Conservation (phyloP, 1,140 invertebrate genomes). For the Ceratoteleas bidentatus region DNA sequence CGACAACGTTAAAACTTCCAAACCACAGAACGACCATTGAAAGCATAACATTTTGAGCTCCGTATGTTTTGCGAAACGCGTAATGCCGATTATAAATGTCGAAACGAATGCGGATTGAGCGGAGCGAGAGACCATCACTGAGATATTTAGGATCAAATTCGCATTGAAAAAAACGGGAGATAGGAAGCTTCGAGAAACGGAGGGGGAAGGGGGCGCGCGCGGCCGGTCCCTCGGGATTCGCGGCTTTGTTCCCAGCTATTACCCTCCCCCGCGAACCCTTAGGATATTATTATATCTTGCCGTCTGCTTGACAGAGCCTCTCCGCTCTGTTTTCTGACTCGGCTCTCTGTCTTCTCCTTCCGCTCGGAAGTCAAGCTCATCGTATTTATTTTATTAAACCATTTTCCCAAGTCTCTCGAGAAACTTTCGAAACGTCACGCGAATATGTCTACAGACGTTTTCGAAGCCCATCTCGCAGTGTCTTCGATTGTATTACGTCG, state of each 20-base stretch:
- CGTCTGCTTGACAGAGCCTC: slow-evolving; percentile 70
- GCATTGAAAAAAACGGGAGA: slow-evolving; percentile 70
- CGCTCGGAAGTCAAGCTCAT: slow-evolving; percentile 69
- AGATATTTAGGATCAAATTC: slow-evolving; percentile 80
- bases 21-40: no score
- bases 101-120: slow-evolving; percentile 61
- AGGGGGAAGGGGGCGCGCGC: slow-evolving; percentile 50
- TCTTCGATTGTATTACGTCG: slow-evolving; percentile 68
- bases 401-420: slow-evolving; percentile 72
- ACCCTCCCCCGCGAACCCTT: slow-evolving; percentile 79
- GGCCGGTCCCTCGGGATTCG: slow-evolving; percentile 75
- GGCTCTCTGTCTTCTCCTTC: slow-evolving; percentile 52
- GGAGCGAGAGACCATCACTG: slow-evolving; percentile 68
- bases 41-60: no score
- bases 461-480: slow-evolving; percentile 59
- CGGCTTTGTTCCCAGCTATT: slow-evolving; percentile 82
- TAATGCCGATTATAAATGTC: slow-evolving; percentile 65
- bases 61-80: slow-evolving; percentile 65
- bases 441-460: slow-evolving; percentile 64
- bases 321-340: slow-evolving; percentile 42
- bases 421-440: slow-evolving; percentile 72
- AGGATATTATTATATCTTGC: slow-evolving; percentile 82
- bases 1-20: no score
- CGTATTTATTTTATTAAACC: slow-evolving; percentile 82
- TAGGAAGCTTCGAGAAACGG: slow-evolving; percentile 45